These are phyloP conservation scores for Mycteria americana DNA, from an alignment of 2,797 vertebrate genomes.

Conservation along the genomic window DNA sequence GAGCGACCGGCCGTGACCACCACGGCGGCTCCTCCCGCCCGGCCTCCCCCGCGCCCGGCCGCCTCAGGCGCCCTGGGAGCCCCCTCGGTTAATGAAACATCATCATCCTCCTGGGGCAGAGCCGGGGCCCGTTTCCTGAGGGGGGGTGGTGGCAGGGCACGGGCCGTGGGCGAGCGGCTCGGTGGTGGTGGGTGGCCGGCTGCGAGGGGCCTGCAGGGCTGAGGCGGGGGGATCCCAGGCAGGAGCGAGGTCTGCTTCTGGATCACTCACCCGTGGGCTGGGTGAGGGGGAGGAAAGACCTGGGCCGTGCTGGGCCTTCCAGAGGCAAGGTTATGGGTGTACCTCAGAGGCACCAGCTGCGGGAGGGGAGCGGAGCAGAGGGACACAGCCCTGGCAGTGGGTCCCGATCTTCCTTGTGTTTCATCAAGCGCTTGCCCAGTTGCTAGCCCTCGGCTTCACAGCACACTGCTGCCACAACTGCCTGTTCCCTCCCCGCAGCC, in stretches of 20 bases:
- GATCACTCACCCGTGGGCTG: neutral
- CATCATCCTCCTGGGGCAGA: too few relatives aligned
- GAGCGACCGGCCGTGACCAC: accelerated
- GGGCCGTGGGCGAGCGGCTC: neutral
- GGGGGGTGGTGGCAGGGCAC: accelerated
- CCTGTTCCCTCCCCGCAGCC: neutral
- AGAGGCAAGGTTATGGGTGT: accelerated
- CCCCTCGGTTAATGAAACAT: neutral
- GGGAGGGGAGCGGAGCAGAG: too few relatives aligned
- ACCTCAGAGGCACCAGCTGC: too few relatives aligned
- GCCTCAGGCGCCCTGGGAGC: neutral
- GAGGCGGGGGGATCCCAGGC: accelerated
- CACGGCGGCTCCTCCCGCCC: accelerated
- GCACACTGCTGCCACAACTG: neutral
- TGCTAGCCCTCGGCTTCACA: too few relatives aligned
- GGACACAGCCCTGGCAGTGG: accelerated
- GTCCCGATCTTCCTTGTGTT: too few relatives aligned
- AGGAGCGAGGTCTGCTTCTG: accelerated
- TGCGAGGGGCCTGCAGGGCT: neutral
- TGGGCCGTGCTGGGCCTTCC: neutral
- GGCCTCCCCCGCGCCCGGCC: too few relatives aligned
- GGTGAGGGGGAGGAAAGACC: neutral
- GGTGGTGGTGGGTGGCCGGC: neutral
- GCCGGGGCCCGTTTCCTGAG: accelerated
- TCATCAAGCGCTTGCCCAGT: neutral